Percentiles rank a stretch among this genome's conserved stretches.
phyloP scores from a whole-genome alignment of 2,888 invertebrate species.

The Drosophila nigritarsus region DNA sequence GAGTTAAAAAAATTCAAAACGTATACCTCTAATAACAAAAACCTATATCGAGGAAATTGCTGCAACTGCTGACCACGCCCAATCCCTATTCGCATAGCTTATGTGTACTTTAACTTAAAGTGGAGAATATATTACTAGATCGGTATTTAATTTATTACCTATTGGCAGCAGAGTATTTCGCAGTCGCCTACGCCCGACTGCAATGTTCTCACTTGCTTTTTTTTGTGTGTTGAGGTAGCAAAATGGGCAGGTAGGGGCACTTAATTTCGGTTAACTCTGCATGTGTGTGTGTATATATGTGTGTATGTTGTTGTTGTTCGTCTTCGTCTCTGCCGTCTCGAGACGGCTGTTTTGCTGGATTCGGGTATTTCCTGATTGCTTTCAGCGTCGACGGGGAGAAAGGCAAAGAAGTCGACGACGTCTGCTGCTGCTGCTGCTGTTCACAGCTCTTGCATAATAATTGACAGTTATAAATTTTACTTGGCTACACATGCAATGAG shows the following conservation, averaged over 20 bases:
- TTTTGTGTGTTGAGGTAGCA: constrained; percentile 6
- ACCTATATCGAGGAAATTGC: background rate
- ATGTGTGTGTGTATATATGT: constrained; percentile 26
- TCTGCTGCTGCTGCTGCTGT: constrained; percentile 23
- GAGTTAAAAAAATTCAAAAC: background rate
- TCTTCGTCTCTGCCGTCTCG: background rate
- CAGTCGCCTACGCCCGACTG: background rate
- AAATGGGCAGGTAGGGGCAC: constrained; percentile 7
- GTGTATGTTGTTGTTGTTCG: constrained; percentile 7
- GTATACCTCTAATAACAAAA: background rate
- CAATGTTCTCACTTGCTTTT: background rate
- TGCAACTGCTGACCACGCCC: background rate
- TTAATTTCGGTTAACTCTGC: constrained; percentile 38
- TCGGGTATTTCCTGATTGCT: constrained; percentile 78
- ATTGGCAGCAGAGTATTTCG: background rate
- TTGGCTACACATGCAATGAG: constrained; percentile 49
- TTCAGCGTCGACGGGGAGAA: constrained; percentile 9
- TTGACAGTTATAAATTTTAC: constrained; percentile 80
- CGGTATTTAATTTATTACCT: background rate
- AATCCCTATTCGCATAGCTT: background rate
- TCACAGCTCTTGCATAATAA: constrained; percentile 79
- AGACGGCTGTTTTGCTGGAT: constrained; percentile 28
- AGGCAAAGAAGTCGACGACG: constrained; percentile 2
- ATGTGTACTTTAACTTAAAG: background rate
- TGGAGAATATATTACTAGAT: background rate